A percentile compares a stretch with the other conserved stretches of the same genome.
Conservation (phyloP, 1,140 invertebrate species). For the Drosophila willistoni region DNA sequence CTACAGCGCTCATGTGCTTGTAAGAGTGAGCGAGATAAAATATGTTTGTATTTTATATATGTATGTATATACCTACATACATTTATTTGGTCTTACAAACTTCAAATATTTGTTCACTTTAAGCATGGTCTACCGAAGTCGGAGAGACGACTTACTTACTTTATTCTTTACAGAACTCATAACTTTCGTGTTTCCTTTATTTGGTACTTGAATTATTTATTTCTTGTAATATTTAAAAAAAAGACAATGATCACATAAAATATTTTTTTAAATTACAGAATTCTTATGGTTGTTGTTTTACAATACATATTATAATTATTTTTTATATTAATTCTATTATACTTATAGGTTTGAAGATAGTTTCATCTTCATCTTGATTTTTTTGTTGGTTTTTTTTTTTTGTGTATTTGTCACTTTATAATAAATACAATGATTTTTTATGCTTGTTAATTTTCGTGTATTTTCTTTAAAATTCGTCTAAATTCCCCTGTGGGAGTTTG, state of each 20-base stretch:
- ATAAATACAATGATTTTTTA: constrained; percentile 61
- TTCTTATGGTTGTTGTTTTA: constrained; percentile 65
- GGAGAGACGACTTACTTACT: too few relatives aligned
- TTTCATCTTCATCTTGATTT: constrained; percentile 4
- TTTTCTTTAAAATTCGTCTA: constrained; percentile 76
- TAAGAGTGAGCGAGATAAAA: too few relatives aligned
- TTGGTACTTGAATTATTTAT: constrained; percentile 79
- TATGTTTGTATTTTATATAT: too few relatives aligned
- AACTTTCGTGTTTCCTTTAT: constrained; percentile 70
- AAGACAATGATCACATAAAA: constrained; percentile 81
- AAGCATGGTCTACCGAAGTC: too few relatives aligned
- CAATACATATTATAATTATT: constrained; percentile 73
- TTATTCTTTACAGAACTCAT: constrained; percentile 4
- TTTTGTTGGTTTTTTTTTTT: constrained; percentile 14
- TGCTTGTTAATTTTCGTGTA: constrained; percentile 54
- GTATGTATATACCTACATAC: too few relatives aligned
- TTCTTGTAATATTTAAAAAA: constrained; percentile 80
- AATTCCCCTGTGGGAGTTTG: constrained; percentile 60
- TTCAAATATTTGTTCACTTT: too few relatives aligned
- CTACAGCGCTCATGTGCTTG: too few relatives aligned
- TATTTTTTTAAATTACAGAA: constrained; percentile 81
- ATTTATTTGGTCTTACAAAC: too few relatives aligned
- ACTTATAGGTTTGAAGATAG: constrained; percentile 41
- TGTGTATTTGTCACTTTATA: constrained; percentile 37
- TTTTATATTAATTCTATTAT: constrained; percentile 60